Evolutionary conservation across 1,140 invertebrate genomes (phyloP).

Genomic region (Drosophila busckii): DNA sequence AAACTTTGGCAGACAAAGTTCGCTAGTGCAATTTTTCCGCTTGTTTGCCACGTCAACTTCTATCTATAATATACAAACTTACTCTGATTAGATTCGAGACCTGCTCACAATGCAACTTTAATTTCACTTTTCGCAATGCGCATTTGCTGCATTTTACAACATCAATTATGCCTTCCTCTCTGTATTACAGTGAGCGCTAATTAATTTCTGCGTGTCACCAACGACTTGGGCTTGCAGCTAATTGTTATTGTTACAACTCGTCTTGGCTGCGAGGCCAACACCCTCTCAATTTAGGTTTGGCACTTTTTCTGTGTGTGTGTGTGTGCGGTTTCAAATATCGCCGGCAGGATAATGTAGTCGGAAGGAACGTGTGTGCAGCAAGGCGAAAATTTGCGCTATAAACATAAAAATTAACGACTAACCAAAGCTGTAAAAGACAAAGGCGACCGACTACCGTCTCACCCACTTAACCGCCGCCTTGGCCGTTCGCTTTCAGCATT

Average conservation of each 20-base stretch:
- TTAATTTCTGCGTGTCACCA: constrained; percentile 70
- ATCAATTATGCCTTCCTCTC: constrained; percentile 1
- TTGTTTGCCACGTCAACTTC: constrained; percentile 36
- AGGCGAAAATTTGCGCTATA: constrained; percentile 74
- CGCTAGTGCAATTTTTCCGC: constrained; percentile 58
- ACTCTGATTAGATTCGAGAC: constrained; percentile 37
- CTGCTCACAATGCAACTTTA: constrained; percentile 36
- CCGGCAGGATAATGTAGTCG: background rate
- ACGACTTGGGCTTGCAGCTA: constrained; percentile 64
- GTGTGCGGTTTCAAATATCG: constrained; percentile 60
- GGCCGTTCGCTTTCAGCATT: constrained; percentile 42
- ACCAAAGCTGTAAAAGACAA: constrained; percentile 76
- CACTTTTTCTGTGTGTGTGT: no score
- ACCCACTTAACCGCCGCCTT: constrained; percentile 1
- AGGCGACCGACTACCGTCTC: constrained; percentile 2
- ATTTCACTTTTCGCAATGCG: constrained; percentile 17
- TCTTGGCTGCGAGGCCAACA: constrained; percentile 32
- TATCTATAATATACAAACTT: constrained; percentile 14
- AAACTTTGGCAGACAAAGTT: constrained; percentile 35
- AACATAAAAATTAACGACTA: constrained; percentile 78
- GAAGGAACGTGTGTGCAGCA: constrained; percentile 55
- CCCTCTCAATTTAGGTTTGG: constrained; percentile 18
- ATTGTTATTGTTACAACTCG: constrained; percentile 73
- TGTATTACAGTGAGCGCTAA: constrained; percentile 41
- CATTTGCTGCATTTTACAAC: constrained; percentile 34